phyloP scores from a whole-genome alignment of 2,797 vertebrate species.

The Falco concolor region DNA sequence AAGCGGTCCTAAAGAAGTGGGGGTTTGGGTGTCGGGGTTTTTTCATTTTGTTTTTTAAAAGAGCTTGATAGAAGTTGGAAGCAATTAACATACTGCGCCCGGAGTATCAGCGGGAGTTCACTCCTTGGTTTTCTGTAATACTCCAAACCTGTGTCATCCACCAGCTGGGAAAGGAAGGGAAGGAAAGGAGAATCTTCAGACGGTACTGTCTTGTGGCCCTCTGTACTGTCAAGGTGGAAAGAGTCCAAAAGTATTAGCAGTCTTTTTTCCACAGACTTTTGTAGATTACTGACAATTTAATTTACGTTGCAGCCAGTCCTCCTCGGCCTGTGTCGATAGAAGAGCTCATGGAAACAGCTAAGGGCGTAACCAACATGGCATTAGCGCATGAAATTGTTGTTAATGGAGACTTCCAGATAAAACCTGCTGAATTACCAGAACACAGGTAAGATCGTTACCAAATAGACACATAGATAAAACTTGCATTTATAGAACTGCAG shows the following conservation, averaged over 20 bases:
- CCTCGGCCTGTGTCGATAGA: slow-evolving; percentile 84
- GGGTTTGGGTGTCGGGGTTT: neutral
- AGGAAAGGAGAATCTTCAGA: neutral
- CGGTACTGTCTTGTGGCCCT: neutral
- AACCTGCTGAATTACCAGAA: slow-evolving; percentile 82
- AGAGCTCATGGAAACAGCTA: slow-evolving; percentile 90
- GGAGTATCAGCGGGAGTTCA: neutral
- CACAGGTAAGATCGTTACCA: slow-evolving; percentile 80
- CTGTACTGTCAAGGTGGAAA: neutral
- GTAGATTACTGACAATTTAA: neutral
- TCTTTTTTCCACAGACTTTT: neutral
- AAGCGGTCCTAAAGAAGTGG: neutral
- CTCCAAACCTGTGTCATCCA: neutral
- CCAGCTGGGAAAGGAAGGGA: neutral
- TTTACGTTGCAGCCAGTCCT: slow-evolving; percentile 81
- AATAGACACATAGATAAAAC: neutral
- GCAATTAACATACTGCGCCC: neutral
- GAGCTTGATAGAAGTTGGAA: neutral
- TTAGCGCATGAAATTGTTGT: slow-evolving; percentile 94
- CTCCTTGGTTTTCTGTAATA: neutral
- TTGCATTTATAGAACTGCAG: neutral
- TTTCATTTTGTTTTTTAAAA: neutral
- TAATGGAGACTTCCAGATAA: slow-evolving; percentile 87
- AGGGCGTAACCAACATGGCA: slow-evolving; percentile 93
- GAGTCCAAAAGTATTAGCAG: neutral